A percentile compares a stretch with the other conserved stretches of the same genome.
Conservation (phyloP, 2,113 vertebrate species). For the Ceyx melanurus region DNA sequence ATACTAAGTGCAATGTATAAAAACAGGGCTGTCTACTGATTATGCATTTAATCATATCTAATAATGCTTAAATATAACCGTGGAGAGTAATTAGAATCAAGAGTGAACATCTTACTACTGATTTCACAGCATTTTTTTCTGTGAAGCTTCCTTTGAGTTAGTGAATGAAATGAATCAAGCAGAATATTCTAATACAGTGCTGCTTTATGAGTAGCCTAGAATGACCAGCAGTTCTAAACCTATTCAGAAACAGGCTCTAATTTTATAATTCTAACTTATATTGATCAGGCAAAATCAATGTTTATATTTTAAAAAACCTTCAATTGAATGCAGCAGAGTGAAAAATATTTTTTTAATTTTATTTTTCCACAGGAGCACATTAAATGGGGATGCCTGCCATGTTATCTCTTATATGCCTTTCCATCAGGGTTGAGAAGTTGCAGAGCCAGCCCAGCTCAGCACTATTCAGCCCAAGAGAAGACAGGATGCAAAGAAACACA, state of each 20-base stretch:
- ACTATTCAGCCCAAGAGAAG: neutral
- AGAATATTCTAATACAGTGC: neutral
- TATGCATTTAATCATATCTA: neutral
- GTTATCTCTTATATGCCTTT: neutral
- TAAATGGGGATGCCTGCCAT: neutral
- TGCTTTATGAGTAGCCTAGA: neutral
- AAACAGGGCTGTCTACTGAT: conserved; percentile 32
- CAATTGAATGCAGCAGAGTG: neutral
- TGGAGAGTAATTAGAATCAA: neutral
- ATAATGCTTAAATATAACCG: conserved; percentile 25
- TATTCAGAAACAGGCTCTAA: neutral
- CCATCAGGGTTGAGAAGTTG: neutral
- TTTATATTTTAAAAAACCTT: neutral
- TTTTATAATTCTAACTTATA: neutral
- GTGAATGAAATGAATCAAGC: neutral
- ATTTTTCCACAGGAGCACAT: neutral
- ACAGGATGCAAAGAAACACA: neutral
- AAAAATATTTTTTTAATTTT: neutral
- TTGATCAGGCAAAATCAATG: neutral
- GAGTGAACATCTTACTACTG: neutral
- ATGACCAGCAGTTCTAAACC: neutral
- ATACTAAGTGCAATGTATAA: neutral
- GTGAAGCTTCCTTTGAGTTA: neutral
- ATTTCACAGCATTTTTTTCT: neutral
- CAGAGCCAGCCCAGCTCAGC: neutral